phyloP scores from a whole-genome alignment of 2,113 vertebrate genomes.

The Coracopsis vasa region DNA sequence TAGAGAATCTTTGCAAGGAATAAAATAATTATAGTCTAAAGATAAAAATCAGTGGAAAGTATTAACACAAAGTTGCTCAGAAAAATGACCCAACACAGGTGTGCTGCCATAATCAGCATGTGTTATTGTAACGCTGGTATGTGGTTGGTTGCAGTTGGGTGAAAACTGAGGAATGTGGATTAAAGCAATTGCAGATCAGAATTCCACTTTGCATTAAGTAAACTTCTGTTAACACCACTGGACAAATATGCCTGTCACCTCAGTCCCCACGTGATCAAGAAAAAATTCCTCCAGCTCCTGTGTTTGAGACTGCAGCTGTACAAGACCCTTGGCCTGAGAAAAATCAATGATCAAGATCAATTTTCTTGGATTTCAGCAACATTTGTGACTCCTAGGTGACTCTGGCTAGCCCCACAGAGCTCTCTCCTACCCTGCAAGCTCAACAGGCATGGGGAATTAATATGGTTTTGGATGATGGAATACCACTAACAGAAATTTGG shows the following conservation, averaged over 20 bases:
- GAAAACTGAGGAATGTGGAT: conserved; percentile 36
- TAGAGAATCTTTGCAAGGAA: neutral
- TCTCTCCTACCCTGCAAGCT: neutral
- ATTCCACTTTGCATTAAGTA: conserved; percentile 37
- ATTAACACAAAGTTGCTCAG: neutral
- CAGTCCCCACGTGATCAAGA: fast-evolving
- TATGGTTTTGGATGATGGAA: neutral
- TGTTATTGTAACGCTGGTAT: neutral
- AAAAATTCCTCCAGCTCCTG: neutral
- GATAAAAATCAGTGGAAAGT: neutral
- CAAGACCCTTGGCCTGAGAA: neutral
- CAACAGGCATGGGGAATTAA: neutral
- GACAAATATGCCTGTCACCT: neutral
- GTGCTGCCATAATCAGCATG: neutral
- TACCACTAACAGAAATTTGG: neutral
- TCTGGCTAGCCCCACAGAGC: neutral
- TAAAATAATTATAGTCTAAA: neutral
- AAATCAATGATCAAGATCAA: fast-evolving
- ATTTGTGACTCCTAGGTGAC: neutral
- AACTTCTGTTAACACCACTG: neutral
- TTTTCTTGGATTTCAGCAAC: neutral
- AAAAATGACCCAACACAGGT: neutral
- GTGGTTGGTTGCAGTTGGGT: neutral
- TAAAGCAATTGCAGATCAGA: conserved; percentile 19
- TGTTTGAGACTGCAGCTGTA: neutral